phyloP scores from a whole-genome alignment of 1,140 invertebrate genomes.

The Caenorhabditis inopinata region DNA sequence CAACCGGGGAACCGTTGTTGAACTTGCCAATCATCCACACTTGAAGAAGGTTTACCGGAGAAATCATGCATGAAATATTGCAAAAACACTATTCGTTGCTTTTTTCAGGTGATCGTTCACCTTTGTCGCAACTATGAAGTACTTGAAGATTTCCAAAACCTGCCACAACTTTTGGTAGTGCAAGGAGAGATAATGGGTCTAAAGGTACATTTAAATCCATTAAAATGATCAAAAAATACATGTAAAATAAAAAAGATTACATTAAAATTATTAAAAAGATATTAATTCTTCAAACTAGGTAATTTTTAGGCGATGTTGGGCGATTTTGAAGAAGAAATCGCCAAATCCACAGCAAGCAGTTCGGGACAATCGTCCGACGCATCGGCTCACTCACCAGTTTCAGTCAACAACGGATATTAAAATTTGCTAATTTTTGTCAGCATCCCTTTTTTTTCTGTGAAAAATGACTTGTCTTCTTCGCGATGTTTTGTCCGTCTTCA shows the following conservation, averaged over 20 bases:
- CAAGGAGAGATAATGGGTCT: conserved; percentile 59
- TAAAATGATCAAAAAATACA: too few species aligned
- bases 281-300: background rate
- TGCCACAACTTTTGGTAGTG: conserved; percentile 64
- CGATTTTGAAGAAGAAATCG: conserved; percentile 61
- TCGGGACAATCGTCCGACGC: background rate
- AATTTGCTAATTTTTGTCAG: background rate
- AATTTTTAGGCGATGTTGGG: conserved; percentile 49
- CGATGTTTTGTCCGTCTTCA: background rate
- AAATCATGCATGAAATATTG: background rate
- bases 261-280: background rate
- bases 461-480: background rate
- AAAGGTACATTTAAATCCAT: conserved; percentile 53
- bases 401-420: conserved; percentile 69
- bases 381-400: background rate
- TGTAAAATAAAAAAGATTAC: background rate
- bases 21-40: conserved; percentile 55
- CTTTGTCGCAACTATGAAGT: conserved; percentile 65
- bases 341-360: conserved; percentile 68
- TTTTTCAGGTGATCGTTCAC: conserved; percentile 61
- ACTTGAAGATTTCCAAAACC: conserved; percentile 59
- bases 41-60: conserved; percentile 54
- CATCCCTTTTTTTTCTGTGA: background rate
- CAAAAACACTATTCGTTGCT: background rate
- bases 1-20: conserved; percentile 63